A percentile compares a stretch with the other conserved stretches of the same genome.
phyloP scores from a whole-genome alignment of 2,797 vertebrate genomes.

The Antennarius maculatus region DNA sequence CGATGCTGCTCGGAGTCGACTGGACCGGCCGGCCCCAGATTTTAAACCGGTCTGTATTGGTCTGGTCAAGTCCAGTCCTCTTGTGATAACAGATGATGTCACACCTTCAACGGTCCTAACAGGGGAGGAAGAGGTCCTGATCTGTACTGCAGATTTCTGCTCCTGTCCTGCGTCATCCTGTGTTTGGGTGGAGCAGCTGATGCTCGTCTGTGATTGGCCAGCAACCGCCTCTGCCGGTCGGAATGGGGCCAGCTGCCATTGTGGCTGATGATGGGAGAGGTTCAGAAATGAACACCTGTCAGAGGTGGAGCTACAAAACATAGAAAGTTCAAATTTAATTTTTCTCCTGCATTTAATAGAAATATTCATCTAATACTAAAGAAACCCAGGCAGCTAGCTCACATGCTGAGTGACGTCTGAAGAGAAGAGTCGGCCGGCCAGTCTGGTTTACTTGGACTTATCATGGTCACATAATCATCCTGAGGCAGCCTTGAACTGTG shows the following conservation, averaged over 20 bases:
- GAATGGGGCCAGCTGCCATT: not conserved
- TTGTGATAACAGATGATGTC: not conserved
- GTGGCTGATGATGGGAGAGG: constrained; percentile 8
- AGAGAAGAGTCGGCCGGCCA: constrained; percentile 3
- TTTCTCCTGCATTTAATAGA: not conserved
- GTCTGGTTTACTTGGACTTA: constrained; percentile 53
- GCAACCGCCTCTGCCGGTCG: constrained; percentile 16
- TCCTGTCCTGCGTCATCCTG: not conserved
- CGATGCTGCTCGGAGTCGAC: not conserved
- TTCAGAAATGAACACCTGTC: constrained; percentile 29
- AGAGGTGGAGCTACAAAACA: constrained; percentile 36
- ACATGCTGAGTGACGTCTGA: constrained; percentile 59
- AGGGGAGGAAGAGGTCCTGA: not conserved
- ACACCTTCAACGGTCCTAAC: not conserved
- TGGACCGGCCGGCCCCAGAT: not conserved
- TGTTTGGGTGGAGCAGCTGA: not conserved
- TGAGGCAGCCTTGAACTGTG: constrained; percentile 28
- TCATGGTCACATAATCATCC: constrained; percentile 67
- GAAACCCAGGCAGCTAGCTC: not conserved
- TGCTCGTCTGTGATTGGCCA: constrained; percentile 11
- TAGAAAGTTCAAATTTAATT: not conserved
- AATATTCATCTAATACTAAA: not conserved
- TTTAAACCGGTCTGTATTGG: not conserved
- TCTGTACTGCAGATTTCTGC: not conserved
- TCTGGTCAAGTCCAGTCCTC: not conserved